These are phyloP conservation scores for Podotricha telesiphe DNA, from an alignment of 2,888 invertebrate genomes.

Conservation along the genomic window DNA sequence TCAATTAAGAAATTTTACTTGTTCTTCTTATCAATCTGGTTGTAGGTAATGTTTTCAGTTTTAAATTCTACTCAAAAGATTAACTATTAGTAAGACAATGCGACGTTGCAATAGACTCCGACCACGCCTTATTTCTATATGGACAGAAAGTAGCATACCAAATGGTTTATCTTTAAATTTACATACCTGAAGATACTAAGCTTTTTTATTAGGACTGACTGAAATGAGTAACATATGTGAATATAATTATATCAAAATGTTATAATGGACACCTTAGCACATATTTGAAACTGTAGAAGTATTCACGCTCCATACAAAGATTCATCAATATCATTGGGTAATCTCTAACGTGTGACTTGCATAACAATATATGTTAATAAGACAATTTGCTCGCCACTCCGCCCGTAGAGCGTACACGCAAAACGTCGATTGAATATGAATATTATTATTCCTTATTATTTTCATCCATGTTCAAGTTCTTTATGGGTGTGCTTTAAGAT, in stretches of 20 bases:
- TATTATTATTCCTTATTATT: neutral
- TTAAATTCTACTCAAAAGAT: too few species aligned
- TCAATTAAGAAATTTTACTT: too few species aligned
- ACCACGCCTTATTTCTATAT: too few species aligned
- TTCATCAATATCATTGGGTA: conserved; percentile 37
- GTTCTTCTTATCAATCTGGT: too few species aligned
- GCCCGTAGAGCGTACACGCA: conserved; percentile 6
- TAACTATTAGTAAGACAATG: neutral
- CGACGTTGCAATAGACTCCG: too few species aligned
- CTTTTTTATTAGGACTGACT: too few species aligned
- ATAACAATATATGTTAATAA: conserved; percentile 26
- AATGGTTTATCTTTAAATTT: too few species aligned
- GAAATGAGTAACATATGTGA: neutral
- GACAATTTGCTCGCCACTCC: neutral
- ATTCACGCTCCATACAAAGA: conserved; percentile 7
- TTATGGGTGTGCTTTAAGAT: neutral
- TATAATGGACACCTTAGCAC: conserved; percentile 3
- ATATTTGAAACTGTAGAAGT: neutral
- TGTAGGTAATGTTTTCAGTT: too few species aligned
- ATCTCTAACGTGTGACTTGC: conserved; percentile 28
- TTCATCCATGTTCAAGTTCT: neutral
- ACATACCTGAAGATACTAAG: too few species aligned
- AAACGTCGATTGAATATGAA: conserved; percentile 22
- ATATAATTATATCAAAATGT: neutral
- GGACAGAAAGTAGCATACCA: too few species aligned